Base-by-base conservation (phyloP, 1,140 invertebrate species). In the Cotesia chilonis region DNA sequence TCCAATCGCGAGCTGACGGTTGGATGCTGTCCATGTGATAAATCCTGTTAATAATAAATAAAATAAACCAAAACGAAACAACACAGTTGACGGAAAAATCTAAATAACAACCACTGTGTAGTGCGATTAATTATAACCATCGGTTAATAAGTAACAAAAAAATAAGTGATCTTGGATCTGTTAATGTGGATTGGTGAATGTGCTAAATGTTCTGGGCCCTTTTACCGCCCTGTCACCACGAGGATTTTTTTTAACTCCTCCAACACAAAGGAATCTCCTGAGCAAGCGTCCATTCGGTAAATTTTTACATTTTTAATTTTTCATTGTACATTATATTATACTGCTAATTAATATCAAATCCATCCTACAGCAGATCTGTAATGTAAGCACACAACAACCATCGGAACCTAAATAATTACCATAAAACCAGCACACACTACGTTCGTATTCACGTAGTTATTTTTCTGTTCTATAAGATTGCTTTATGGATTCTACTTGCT, bases 241-340 rank as follows among this genome's bases (percentile, higher is more conserved):
- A 78, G 76, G 78, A 78, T 79, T 74, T 75, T 73, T 79, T 74
- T 65, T 72, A 28, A 28, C 75, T 66, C 63, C 74, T 70, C 72
- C 76, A 76, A 75, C 73, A 79, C 78, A 78, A 79, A 77, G 74
- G 72, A 79, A 63, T 63, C 14, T 63, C 4, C 4, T 0, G 65
- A 12, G 10, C 65, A 71, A 52, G 38, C 60, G 0, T 87, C 82
- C 65, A 80, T 80, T 55, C 88, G 86, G 77, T 88, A 9, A 63
- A 36, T 38, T 12, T 3, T 12, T 14, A 37, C 9, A 9, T 20
- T 35, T 20, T 6, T 10, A 61, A 61, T 28, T 61, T 6, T n/a
- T 17, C 55, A 6, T 14, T 59, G 4, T 14, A n/a, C 17, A n/a
- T 17, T 59, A n/a, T 12, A 17, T 17, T 59, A n/a, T 12, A 17